Percentiles rank a stretch among this genome's conserved stretches.
These are phyloP conservation scores for Fratercula arctica DNA, from an alignment of 2,797 vertebrate genomes.

Conservation along the genomic window DNA sequence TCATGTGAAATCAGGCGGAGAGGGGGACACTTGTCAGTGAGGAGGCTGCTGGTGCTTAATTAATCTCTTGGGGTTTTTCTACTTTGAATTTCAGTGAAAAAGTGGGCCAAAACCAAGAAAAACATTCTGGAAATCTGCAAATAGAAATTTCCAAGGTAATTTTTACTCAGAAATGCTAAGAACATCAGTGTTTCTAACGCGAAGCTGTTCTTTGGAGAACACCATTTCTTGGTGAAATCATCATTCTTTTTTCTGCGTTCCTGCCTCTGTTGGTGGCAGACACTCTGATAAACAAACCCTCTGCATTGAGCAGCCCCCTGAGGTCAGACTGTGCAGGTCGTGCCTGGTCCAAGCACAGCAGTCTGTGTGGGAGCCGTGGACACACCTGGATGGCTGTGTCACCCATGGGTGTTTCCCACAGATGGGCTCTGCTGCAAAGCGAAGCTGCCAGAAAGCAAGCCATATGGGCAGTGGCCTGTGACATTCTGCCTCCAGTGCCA, in stretches of 20 bases:
- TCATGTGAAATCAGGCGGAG: background rate
- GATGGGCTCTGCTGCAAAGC: background rate
- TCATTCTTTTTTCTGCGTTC: background rate
- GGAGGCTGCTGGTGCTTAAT: background rate
- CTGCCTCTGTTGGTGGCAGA: background rate
- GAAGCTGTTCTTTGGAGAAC: background rate
- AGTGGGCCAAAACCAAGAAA: background rate
- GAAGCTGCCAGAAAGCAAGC: background rate
- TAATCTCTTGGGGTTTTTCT: background rate
- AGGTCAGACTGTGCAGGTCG: background rate
- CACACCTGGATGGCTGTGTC: too few species aligned
- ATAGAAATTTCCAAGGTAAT: background rate
- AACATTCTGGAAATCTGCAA: background rate
- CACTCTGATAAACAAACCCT: background rate
- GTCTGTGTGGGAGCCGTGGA: background rate
- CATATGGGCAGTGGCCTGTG: background rate
- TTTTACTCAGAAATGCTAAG: background rate
- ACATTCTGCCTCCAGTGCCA: background rate
- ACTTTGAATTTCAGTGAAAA: background rate
- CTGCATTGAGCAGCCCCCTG: background rate
- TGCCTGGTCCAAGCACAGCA: background rate
- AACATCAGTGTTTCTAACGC: background rate
- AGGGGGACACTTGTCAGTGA: background rate
- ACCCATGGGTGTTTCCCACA: background rate
- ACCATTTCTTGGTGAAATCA: background rate